Base-by-base conservation (phyloP, 2,888 invertebrate species). In the Brachycybe producta region DNA sequence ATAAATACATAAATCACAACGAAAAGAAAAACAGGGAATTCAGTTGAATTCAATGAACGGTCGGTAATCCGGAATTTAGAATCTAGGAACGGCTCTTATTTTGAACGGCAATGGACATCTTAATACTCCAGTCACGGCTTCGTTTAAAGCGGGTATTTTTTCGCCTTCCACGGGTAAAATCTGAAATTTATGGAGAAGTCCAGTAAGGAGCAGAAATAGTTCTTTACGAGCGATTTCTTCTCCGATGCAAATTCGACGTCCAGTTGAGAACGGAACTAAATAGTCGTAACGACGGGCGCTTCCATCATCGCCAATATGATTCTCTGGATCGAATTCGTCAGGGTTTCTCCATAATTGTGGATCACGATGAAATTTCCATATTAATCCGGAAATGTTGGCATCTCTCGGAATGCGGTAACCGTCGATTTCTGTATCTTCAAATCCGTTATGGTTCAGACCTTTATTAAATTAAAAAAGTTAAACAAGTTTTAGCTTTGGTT, bases 341-440 rank as follows among this genome's bases (percentile, higher is more conserved):
- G 80, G 75, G 26, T 80, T 66, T 0, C 72, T 65, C 82, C 83
- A 87, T 21, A 72, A 65, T 1, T 67, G 61, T 0, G 77, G 73
- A 59, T 84, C 75, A 76, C 79, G 82, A 61, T 87, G 85, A 5
- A 85, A 68, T 0, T 82, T 82, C 84, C 84, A 86, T 60, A 81
- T 81, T 19, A 86, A 65, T n/a, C n/a, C n/a, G n/a, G n/a, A n/a
- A n/a, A n/a, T n/a, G n/a, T n/a, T n/a, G n/a, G n/a, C n/a, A n/a
- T n/a, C n/a, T n/a, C n/a, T n/a, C n/a, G n/a, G n/a, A n/a, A n/a
- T n/a, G n/a, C n/a, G n/a, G n/a, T n/a, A n/a, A n/a, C n/a, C n/a
- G n/a, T n/a, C n/a, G n/a, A n/a, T n/a, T n/a, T n/a, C n/a, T n/a
- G n/a, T n/a, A n/a, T n/a, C n/a, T n/a, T n/a, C n/a, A n/a, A n/a